Evolutionary conservation across 64 coral and sea anemone species (phyloP).

Genomic region (Catalaphyllia jardinei): DNA sequence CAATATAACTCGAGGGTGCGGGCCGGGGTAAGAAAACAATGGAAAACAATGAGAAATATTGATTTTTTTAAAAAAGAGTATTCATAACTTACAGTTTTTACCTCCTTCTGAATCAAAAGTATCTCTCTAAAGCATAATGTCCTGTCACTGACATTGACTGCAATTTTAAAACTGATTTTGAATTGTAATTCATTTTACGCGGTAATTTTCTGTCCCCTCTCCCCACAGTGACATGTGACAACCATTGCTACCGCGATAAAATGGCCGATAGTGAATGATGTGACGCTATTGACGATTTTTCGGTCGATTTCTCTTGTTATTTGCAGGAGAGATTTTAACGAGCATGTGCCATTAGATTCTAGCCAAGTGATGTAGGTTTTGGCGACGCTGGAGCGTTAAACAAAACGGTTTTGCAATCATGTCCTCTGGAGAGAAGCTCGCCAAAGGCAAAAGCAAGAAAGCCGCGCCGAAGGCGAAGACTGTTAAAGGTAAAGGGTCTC

Average conservation of each 20-base stretch:
- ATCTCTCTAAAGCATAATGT: not conserved
- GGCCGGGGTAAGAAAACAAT: not conserved
- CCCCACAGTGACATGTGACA: not conserved
- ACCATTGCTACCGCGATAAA: not conserved
- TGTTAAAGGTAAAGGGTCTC: not conserved
- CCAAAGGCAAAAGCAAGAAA: conserved; percentile 40
- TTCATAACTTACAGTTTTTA: not conserved
- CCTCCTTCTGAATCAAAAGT: not conserved
- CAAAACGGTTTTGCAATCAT: conserved; percentile 1
- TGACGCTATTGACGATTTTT: not conserved
- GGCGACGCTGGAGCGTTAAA: not conserved
- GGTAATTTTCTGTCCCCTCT: not conserved
- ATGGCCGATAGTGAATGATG: conserved; percentile 17
- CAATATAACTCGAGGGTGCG: conserved; percentile 27
- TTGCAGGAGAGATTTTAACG: not conserved
- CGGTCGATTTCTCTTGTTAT: not conserved
- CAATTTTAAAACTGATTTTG: not conserved
- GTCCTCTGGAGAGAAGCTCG: conserved; percentile 39
- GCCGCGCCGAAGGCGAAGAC: not conserved
- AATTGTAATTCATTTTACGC: not conserved
- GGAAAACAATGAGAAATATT: not conserved
- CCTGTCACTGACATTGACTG: not conserved
- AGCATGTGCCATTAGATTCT: not conserved
- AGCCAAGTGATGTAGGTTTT: conserved; percentile 2
- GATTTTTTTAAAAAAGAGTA: not conserved